A percentile compares a stretch with the other conserved stretches of the same genome.
These are phyloP conservation scores for Scatophagus argus DNA, from an alignment of 2,113 vertebrate genomes.

Conservation along the genomic window DNA sequence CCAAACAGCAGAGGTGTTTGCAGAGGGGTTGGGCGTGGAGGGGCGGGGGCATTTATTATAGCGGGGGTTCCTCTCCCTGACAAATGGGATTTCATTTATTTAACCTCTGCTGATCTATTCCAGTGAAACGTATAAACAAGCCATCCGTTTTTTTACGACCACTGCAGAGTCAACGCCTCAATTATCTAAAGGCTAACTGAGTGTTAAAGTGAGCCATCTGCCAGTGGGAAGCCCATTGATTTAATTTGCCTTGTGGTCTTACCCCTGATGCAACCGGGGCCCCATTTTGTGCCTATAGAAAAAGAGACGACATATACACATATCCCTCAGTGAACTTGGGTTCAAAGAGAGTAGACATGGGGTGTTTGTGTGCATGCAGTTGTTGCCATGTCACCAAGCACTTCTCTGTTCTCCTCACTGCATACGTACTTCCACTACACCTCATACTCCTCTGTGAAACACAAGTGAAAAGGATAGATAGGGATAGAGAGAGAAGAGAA, in stretches of 20 bases:
- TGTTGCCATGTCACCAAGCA: conserved; percentile 53
- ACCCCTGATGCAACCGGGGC: conserved; percentile 76
- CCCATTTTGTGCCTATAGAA: conserved; percentile 84
- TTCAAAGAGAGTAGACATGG: conserved; percentile 64
- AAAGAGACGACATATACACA: conserved; percentile 77
- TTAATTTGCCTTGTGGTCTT: conserved; percentile 96
- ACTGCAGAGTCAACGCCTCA: conserved; percentile 98
- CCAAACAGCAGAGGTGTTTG: conserved; percentile 97
- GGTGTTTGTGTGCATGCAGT: conserved; percentile 30
- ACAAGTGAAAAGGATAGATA: conserved; percentile 74
- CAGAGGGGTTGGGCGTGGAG: conserved; percentile 76
- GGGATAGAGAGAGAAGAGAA: conserved; percentile 71
- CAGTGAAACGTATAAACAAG: conserved; percentile 99
- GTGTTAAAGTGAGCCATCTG: conserved; percentile 99
- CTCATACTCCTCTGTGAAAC: conserved; percentile 84
- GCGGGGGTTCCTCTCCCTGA: conserved; percentile 87
- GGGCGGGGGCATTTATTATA: conserved; percentile 93
- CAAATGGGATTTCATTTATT: conserved; percentile 99
- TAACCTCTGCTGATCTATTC: conserved; percentile 99
- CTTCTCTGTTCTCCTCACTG: conserved; percentile 56
- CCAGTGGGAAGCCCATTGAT: conserved; percentile 98
- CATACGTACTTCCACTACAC: conserved; percentile 67
- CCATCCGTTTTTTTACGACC: conserved; percentile 99
- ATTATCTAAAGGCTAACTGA: conserved; percentile 99
- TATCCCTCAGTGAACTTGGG: conserved; percentile 76